Evolutionary conservation across 2,888 invertebrate species (phyloP), one percentile per base, ranked within the genome.

Genomic region (Dorcus parallelipipedus): DNA sequence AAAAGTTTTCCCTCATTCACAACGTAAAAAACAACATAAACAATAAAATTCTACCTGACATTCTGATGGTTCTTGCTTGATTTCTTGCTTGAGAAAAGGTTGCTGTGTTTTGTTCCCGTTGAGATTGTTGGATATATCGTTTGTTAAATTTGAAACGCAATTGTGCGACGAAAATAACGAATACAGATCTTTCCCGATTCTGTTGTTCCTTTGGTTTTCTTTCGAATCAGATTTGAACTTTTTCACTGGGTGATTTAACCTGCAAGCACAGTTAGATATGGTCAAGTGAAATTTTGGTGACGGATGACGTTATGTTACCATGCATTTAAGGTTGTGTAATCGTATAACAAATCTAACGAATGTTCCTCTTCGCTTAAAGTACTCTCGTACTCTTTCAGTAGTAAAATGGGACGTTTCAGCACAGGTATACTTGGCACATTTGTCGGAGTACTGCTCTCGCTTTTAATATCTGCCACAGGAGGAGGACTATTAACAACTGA

Each of bases 181-280:
- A 63, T 80, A 79, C 26, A 79, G 70, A 66, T 80, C 80, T 33
- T 66, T 67, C 20, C 67, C 67, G 65, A 76, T 77, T 38, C 68
- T 64, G 61, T 75, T 74, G 54, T 78, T 76, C 64, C 78, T 74
- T 49, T 77, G 76, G 70, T 66, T 78, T 63, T 82, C 82, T 64
- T 73, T 76, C 39, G 77, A 73, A 68, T 84, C 83, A 38, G 84
- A 82, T 78, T 92, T 91, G 79, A 92, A 90, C 70, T 91, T 87
- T 80, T 95, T 96, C 61, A 95, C 91, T 0, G 95, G 94, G 80
- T 94, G 91, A 76, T 94, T 89, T 72, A 94, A 82, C 94, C 94
- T 87, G 67, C 3, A 69, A 66, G 9, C 23, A 7, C 4, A 20
- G 23, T 45, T 23, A 45, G 23, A 1, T 20, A 20, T 20, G 5